A percentile compares a stretch with the other conserved stretches of the same genome.
Conservation (phyloP, 2,113 vertebrate species). For the Zosterops lateralis region DNA sequence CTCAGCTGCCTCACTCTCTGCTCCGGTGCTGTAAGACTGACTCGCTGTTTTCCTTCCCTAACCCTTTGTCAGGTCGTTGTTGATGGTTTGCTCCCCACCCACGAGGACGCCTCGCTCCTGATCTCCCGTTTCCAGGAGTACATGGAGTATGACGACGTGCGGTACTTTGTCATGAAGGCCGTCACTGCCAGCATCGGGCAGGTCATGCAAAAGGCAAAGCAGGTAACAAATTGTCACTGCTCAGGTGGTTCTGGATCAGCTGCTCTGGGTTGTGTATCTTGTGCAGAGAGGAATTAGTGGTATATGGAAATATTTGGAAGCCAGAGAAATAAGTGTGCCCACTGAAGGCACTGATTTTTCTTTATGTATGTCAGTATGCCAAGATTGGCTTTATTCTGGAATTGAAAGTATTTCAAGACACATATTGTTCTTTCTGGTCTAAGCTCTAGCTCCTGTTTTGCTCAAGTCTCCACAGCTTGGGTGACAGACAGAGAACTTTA, state of each 20-base stretch:
- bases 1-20: accelerated
- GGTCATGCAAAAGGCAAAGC: constrained; percentile 78
- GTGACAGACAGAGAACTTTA: neutral
- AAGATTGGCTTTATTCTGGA: neutral
- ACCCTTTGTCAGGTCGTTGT: constrained; percentile 76
- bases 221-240: constrained; percentile 57
- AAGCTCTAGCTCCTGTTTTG: neutral
- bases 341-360: neutral
- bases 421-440: neutral
- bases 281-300: neutral
- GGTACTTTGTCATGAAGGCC: constrained; percentile 85
- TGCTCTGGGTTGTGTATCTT: neutral
- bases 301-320: neutral
- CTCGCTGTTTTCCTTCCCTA: neutral
- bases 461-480: neutral
- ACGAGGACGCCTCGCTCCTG: constrained; percentile 76
- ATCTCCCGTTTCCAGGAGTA: constrained; percentile 88
- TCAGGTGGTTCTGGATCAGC: neutral
- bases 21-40: neutral
- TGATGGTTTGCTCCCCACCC: constrained; percentile 72
- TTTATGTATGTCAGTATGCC: accelerated
- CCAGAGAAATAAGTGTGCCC: neutral
- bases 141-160: constrained; percentile 84
- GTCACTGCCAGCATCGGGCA: constrained; percentile 62
- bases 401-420: neutral